A percentile compares a stretch with the other conserved stretches of the same genome.
phyloP scores from a whole-genome alignment of 2,113 vertebrate species.

The Nycticryphes semicollaris region DNA sequence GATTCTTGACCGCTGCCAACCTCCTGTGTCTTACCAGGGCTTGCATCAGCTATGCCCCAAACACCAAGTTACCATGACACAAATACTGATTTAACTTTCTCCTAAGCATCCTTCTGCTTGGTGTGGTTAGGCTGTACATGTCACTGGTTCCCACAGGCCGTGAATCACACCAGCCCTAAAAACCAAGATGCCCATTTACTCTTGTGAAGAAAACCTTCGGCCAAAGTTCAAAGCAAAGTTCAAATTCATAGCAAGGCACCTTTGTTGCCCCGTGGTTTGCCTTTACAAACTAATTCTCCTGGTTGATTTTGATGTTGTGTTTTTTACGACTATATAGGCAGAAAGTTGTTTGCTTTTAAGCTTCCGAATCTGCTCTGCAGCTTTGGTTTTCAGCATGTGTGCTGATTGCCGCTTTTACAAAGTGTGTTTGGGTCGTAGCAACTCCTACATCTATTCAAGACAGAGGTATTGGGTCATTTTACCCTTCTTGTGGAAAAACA shows the following conservation, averaged over 20 bases:
- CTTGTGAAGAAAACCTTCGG: not conserved
- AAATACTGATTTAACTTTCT: not conserved
- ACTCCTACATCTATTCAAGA: not conserved
- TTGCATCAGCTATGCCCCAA: conserved; percentile 7
- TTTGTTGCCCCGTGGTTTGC: not conserved
- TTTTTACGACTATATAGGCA: not conserved
- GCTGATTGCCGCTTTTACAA: not conserved
- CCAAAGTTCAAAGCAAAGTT: not conserved
- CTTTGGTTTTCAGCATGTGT: not conserved
- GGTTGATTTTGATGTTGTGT: not conserved
- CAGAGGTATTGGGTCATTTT: not conserved
- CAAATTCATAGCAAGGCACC: not conserved
- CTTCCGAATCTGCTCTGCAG: not conserved
- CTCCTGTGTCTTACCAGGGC: not conserved
- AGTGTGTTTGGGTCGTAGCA: not conserved
- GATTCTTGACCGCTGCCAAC: not conserved
- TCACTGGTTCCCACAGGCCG: not conserved
- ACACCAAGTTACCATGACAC: not conserved
- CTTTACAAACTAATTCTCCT: not conserved
- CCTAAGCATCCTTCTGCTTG: not conserved
- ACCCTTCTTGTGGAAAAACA: not conserved
- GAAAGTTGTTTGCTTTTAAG: not conserved
- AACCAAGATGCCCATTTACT: not conserved
- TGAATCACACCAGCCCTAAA: not conserved
- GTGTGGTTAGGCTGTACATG: not conserved